Conservation (phyloP, 2,797 vertebrate genomes). For the Dicrostonyx torquatus region DNA sequence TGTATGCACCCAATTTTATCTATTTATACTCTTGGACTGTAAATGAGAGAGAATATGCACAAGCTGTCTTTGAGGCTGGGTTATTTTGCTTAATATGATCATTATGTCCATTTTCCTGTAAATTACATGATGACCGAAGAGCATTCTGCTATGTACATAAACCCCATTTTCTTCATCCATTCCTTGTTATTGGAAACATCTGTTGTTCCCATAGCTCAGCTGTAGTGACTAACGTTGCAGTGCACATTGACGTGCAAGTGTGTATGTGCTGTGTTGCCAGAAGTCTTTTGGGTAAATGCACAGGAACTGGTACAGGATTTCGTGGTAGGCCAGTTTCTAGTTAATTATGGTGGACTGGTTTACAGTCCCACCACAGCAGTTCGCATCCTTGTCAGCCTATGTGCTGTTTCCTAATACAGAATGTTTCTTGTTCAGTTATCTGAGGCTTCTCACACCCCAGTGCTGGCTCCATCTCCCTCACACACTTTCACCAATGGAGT, state of each 20-base stretch:
- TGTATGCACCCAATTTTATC: not conserved
- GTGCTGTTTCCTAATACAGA: not conserved
- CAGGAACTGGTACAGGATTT: not conserved
- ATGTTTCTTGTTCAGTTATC: not conserved
- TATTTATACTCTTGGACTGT: not conserved
- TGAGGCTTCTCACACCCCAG: not conserved
- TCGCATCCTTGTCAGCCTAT: not conserved
- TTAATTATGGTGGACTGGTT: not conserved
- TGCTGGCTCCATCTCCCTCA: not conserved
- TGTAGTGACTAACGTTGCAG: not conserved
- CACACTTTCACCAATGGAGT: not conserved
- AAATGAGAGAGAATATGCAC: not conserved
- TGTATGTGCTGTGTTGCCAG: not conserved
- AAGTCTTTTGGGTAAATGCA: not conserved
- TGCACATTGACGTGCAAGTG: not conserved
- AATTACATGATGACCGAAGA: not conserved
- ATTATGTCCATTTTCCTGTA: not conserved
- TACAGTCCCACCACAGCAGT: not conserved
- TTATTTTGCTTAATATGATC: not conserved
- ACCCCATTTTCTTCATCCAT: not conserved
- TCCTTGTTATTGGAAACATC: not conserved
- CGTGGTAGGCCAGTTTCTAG: not conserved
- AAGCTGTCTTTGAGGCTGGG: not conserved
- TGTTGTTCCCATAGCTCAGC: not conserved
- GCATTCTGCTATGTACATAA: not conserved